These are phyloP conservation scores for Gnatocerus cornutus DNA, from an alignment of 2,888 invertebrate genomes.

Conservation along the genomic window DNA sequence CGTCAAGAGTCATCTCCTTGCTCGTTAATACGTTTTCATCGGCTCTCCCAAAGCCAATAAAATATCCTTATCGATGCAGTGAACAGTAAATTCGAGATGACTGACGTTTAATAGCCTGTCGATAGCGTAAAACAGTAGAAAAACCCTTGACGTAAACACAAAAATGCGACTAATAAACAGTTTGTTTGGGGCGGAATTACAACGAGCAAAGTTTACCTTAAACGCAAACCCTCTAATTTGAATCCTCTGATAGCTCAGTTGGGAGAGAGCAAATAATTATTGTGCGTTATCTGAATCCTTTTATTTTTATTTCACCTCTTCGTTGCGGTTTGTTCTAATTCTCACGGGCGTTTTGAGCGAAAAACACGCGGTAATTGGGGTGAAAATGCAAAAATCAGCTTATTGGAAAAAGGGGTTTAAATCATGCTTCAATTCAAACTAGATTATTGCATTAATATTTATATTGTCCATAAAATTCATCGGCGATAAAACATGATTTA, in stretches of 20 bases:
- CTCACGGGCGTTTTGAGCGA: conserved; percentile 1
- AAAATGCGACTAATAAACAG: conserved; percentile 10
- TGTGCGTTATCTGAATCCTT: conserved; percentile 22
- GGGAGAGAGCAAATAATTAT: conserved; percentile 29
- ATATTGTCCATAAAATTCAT: too few species aligned
- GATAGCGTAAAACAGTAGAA: conserved; percentile 5
- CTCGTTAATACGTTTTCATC: conserved; percentile 41
- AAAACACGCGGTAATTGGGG: conserved; percentile 20
- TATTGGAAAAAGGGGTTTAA: background rate
- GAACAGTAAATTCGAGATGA: conserved; percentile 47
- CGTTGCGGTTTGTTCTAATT: conserved; percentile 6
- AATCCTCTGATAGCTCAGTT: conserved; percentile 21
- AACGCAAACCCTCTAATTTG: conserved; percentile 17
- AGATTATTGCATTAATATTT: too few species aligned
- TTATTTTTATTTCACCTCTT: conserved; percentile 19
- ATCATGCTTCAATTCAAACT: too few species aligned
- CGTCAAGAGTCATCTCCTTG: conserved; percentile 33
- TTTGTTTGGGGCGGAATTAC: conserved; percentile 4
- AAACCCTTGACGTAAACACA: conserved; percentile 33
- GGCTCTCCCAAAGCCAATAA: conserved; percentile 43
- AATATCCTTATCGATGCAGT: conserved; percentile 48
- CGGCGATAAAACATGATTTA: too few species aligned
- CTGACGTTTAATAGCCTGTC: conserved; percentile 44
- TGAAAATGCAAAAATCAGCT: conserved; percentile 17
- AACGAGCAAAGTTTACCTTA: conserved; percentile 9